phyloP scores from a whole-genome alignment of 2,888 invertebrate species.

The Xiphydria camelus region DNA sequence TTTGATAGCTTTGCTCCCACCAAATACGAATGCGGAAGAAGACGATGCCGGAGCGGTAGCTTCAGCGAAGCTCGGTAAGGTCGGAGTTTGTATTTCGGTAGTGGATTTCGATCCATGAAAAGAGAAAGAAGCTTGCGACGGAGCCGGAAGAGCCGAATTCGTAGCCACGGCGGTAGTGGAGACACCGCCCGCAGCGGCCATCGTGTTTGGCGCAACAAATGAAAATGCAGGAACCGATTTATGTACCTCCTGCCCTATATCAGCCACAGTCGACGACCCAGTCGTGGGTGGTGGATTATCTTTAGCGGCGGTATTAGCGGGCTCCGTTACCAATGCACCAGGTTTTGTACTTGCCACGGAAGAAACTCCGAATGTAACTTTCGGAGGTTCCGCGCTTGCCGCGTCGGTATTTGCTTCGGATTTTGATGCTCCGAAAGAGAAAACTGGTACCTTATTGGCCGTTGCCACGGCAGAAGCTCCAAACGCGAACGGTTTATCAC shows the following conservation, averaged over 20 bases:
- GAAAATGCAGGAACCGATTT: slow-evolving; percentile 22
- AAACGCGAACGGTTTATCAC: slow-evolving; percentile 16
- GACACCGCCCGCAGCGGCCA: slow-evolving; percentile 7
- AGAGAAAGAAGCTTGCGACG: slow-evolving; percentile 25
- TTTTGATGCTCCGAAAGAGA: slow-evolving; percentile 45
- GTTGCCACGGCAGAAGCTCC: slow-evolving; percentile 8
- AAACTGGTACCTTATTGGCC: slow-evolving; percentile 18
- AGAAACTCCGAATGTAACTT: slow-evolving; percentile 20
- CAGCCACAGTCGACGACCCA: slow-evolving; percentile 8
- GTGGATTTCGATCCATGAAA: slow-evolving; percentile 25
- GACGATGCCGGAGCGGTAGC: slow-evolving; percentile 12
- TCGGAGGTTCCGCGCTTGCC: slow-evolving; percentile 2
- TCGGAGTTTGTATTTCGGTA: slow-evolving; percentile 13
- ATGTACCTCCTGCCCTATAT: slow-evolving; percentile 10
- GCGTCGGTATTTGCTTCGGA: neutral
- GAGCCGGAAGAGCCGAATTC: slow-evolving; percentile 3
- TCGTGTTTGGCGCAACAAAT: slow-evolving; percentile 26
- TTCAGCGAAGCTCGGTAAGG: neutral
- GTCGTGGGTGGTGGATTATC: slow-evolving; percentile 6
- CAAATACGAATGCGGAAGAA: slow-evolving; percentile 25
- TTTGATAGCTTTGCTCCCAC: slow-evolving; percentile 14
- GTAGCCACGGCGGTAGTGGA: slow-evolving; percentile 8
- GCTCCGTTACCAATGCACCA: slow-evolving; percentile 11
- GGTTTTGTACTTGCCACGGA: slow-evolving; percentile 8
- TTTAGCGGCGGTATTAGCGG: slow-evolving; percentile 4